Conservation (phyloP, 2,888 invertebrate genomes). For the Timandra comae region DNA sequence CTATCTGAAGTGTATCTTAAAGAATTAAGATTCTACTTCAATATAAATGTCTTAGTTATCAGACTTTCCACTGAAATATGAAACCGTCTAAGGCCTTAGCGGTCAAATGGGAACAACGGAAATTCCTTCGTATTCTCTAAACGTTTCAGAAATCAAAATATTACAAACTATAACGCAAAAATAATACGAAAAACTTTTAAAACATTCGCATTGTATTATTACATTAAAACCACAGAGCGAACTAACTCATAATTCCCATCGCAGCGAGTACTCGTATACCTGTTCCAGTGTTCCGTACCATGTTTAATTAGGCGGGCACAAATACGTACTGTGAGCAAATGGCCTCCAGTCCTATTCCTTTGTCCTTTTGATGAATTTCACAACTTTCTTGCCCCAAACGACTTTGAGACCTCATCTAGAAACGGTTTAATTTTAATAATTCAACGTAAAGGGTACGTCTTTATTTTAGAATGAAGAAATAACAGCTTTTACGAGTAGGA, state of each 20-base stretch:
- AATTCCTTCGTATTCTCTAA: too few relatives aligned
- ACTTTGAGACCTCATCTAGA: constrained; percentile 56
- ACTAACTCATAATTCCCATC: constrained; percentile 27
- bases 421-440: constrained; percentile 63
- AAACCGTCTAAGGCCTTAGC: too few relatives aligned
- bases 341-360: constrained; percentile 59
- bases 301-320: constrained; percentile 75
- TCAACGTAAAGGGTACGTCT: constrained; percentile 44
- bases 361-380: constrained; percentile 65
- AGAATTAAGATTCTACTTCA: too few relatives aligned
- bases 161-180: too few relatives aligned
- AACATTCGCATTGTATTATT: too few relatives aligned
- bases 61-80: too few relatives aligned
- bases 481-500: too few relatives aligned
- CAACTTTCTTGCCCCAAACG: constrained; percentile 65
- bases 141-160: too few relatives aligned
- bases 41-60: too few relatives aligned
- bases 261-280: constrained; percentile 32
- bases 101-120: too few relatives aligned
- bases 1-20: too few relatives aligned
- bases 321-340: constrained; percentile 67
- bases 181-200: too few relatives aligned
- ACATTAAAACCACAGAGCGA: constrained; percentile 35
- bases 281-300: constrained; percentile 39
- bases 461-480: constrained; percentile 20